Base-by-base conservation (phyloP, 2,113 vertebrate genomes). In the Sebastes schlegelii region DNA sequence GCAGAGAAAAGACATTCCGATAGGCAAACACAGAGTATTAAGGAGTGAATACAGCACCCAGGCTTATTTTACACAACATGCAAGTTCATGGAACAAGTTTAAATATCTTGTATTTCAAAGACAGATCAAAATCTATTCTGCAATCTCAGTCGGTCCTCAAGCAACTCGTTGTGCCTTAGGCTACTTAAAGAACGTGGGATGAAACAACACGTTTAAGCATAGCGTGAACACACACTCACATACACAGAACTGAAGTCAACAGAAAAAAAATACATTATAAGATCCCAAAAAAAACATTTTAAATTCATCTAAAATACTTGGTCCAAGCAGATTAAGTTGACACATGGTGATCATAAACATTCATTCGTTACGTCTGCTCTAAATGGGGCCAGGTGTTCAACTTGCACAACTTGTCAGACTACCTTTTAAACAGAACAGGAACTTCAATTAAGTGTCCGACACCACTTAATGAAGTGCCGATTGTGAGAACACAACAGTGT, bases 401-500 rank as follows among this genome's bases (percentile, higher is more conserved):
- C 78, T 73, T 66, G 81, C 78, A 73, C 71, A 89, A 90, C 80
- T 86, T 86, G 90, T 89, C 87, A 93, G 91, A 89, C 82, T 92
- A 83, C 85, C 82, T 86, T 92, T 85, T 87, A 85, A 87, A 92
- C 77, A 86, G 77, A 92, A 92, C 88, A 88, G 89, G 89, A 94
- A 92, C 89, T 93, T 94, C 92, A 93, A 94, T 95, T 93, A 93
- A 93, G 84, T 69, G 76, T 83, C 83, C 86, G 69, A 81, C 78
- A 82, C 75, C 82, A 90, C 84, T 92, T 93, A 94, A 94, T 94
- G 90, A 93, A 89, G 82, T 88, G 85, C 86, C 88, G 88, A 91
- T 90, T 84, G 84, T 88, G 84, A 91, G 81, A 91, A 85, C 80
- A 84, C 68, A 92, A 62, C 86, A 88, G 85, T 93, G 89, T 90